These are phyloP conservation scores for Orchesellides sinensis DNA, from an alignment of 2,888 invertebrate species.

Conservation along the genomic window DNA sequence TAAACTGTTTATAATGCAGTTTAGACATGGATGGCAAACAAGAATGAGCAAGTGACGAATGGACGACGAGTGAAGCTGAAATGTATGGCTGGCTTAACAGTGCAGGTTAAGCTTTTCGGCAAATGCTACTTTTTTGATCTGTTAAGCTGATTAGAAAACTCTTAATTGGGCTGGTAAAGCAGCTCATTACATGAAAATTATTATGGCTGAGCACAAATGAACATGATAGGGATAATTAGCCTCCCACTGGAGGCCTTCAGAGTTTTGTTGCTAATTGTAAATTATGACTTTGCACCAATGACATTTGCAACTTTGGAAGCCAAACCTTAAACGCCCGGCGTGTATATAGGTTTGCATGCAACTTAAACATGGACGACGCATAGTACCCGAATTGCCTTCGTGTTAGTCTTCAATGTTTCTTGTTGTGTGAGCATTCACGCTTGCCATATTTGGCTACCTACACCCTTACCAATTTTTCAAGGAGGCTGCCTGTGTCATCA, in stretches of 20 bases:
- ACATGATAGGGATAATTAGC: conserved; percentile 25
- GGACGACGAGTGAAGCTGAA: not conserved
- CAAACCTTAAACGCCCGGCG: not conserved
- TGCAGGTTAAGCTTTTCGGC: not conserved
- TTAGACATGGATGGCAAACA: not conserved
- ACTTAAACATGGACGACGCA: no score
- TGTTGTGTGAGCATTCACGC: no score
- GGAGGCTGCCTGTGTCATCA: no score
- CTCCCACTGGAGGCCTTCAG: conserved; percentile 15
- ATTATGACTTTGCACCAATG: conserved; percentile 32
- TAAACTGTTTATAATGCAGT: not conserved
- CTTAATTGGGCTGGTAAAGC: conserved; percentile 27
- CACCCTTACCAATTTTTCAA: no score
- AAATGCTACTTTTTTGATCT: conserved; percentile 19
- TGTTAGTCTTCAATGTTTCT: no score
- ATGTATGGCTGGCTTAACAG: not conserved
- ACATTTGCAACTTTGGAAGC: not conserved
- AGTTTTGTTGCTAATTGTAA: conserved; percentile 44
- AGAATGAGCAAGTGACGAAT: not conserved
- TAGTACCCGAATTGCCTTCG: no score
- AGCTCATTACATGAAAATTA: conserved; percentile 34
- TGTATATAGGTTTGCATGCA: not conserved
- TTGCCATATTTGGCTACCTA: no score
- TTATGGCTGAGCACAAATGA: not conserved
- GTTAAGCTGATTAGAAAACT: conserved; percentile 22